These are phyloP conservation scores for Gymnothorax reevesii DNA, from an alignment of 2,797 vertebrate species.

Conservation along the genomic window DNA sequence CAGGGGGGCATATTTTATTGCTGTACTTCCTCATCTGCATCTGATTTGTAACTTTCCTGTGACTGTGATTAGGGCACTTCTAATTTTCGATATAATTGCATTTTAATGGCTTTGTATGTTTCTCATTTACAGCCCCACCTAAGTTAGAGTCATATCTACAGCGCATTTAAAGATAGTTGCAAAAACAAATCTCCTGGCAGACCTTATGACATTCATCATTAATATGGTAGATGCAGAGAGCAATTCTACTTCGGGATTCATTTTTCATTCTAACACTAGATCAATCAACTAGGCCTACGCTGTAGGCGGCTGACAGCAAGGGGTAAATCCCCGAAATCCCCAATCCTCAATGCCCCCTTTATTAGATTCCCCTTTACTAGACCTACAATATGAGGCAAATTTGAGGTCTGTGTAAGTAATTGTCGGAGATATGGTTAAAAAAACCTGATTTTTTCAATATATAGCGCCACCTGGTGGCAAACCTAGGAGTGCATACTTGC, in stretches of 20 bases:
- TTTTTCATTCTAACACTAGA: constrained; percentile 6
- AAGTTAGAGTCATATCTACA: constrained; percentile 13
- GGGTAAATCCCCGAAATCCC: no score
- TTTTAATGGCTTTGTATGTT: constrained; percentile 18
- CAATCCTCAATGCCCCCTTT: no score
- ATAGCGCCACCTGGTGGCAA: no score
- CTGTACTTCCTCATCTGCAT: not conserved
- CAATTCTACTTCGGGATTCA: not conserved
- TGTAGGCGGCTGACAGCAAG: no score
- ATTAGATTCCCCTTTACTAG: no score
- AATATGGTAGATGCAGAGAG: not conserved
- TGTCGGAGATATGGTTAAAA: no score
- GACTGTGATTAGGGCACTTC: constrained; percentile 18
- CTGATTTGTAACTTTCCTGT: not conserved
- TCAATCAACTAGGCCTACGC: not conserved
- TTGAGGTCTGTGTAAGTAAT: not conserved
- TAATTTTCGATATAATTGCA: constrained; percentile 17
- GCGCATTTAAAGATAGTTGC: constrained; percentile 6
- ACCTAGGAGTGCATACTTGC: no score
- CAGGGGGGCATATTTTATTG: not conserved
- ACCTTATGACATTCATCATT: constrained; percentile 4
- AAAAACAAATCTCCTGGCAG: constrained; percentile 1
- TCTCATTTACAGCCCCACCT: constrained; percentile 6
- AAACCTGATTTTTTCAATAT: no score
- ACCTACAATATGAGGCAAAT: constrained; percentile 8